phyloP scores from a whole-genome alignment of 2,888 invertebrate genomes.

The Lasioglossum morio region DNA sequence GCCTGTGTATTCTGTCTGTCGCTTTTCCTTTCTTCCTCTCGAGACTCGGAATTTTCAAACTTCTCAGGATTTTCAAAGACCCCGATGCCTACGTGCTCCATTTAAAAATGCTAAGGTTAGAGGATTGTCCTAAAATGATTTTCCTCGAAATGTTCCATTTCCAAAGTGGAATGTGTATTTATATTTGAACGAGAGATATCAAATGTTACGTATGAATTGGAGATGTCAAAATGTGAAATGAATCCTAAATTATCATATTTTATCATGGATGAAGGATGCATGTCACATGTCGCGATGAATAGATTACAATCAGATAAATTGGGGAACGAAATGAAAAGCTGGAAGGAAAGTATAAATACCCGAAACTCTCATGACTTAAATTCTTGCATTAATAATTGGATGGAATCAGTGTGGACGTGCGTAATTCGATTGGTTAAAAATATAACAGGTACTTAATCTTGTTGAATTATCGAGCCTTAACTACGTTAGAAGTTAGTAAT shows the following conservation, averaged over 20 bases:
- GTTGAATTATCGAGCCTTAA: conserved; percentile 25
- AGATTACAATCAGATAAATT: too few relatives aligned
- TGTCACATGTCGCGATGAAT: too few relatives aligned
- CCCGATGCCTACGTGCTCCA: neutral
- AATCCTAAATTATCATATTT: too few relatives aligned
- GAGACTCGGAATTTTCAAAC: conserved; percentile 14
- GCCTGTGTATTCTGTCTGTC: conserved; percentile 22
- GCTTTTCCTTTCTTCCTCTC: conserved; percentile 14
- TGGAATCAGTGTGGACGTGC: neutral
- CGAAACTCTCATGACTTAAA: neutral
- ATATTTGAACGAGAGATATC: neutral
- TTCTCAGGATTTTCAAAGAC: neutral
- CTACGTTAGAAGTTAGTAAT: conserved; percentile 20
- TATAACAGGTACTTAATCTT: conserved; percentile 16
- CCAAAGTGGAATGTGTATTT: too few relatives aligned
- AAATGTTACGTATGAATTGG: neutral
- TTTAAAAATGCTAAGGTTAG: neutral
- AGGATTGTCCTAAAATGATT: too few relatives aligned
- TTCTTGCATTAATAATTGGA: neutral
- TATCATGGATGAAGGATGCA: too few relatives aligned
- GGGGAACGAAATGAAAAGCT: neutral
- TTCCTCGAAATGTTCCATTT: neutral
- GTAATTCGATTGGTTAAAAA: neutral
- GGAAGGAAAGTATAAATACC: neutral
- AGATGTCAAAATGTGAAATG: neutral